A percentile compares a stretch with the other conserved stretches of the same genome.
Conservation (phyloP, 2,888 invertebrate genomes). For the Macrophya alboannulata region DNA sequence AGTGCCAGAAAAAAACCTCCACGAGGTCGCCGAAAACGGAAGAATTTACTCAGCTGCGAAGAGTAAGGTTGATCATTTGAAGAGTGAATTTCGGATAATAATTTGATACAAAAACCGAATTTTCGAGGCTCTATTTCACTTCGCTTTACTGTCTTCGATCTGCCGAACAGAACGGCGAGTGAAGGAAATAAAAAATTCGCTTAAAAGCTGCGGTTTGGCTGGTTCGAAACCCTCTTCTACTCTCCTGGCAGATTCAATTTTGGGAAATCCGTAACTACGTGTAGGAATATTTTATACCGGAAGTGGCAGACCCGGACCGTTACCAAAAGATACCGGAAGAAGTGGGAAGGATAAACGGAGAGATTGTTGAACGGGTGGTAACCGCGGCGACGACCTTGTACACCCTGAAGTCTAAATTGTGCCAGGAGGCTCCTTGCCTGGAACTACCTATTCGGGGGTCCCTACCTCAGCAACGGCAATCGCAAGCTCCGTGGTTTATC, state of each 20-base stretch:
- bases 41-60: neutral
- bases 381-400: slow-evolving; percentile 15
- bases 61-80: neutral
- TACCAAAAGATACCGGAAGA: neutral
- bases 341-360: neutral
- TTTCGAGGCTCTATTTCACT: neutral
- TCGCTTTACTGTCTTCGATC: too few species aligned
- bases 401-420: neutral
- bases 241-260: neutral
- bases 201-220: neutral
- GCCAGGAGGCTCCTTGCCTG: neutral
- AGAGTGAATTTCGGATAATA: neutral
- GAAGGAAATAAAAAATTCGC: neutral
- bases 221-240: neutral
- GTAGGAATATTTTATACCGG: neutral
- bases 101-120: neutral
- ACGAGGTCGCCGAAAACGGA: neutral
- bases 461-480: neutral
- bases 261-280: neutral
- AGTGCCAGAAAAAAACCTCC: neutral
- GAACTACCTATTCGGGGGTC: slow-evolving; percentile 10
- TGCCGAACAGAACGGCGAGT: too few species aligned
- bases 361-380: neutral
- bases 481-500: slow-evolving; percentile 35
- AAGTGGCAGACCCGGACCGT: neutral